phyloP scores from a whole-genome alignment of 2,888 invertebrate species.

The Brenthis hecate region DNA sequence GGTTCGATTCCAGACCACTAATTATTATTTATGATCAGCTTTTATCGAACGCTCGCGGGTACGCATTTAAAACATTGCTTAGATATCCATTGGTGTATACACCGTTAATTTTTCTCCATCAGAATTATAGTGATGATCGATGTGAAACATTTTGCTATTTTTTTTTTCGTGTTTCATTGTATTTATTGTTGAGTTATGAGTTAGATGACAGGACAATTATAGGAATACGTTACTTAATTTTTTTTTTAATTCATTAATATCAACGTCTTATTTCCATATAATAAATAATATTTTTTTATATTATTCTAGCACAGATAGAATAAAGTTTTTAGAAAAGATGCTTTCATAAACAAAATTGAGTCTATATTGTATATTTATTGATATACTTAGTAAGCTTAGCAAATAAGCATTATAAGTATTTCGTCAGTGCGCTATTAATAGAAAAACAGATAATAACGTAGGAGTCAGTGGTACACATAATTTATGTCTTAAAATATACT shows the following conservation, averaged over 20 bases:
- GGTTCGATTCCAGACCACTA: constrained; percentile 63
- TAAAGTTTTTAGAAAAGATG: no score
- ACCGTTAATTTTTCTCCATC: constrained; percentile 13
- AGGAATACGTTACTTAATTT: no score
- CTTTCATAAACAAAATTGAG: no score
- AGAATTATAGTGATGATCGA: constrained; percentile 8
- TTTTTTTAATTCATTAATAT: no score
- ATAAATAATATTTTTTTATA: no score
- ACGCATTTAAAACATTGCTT: constrained; percentile 43
- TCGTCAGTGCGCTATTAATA: neutral
- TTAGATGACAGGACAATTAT: no score
- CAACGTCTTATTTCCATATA: no score
- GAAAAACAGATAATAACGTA: neutral
- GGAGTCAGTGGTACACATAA: neutral
- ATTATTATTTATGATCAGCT: constrained; percentile 69
- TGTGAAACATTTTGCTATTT: constrained; percentile 2
- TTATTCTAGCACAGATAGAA: no score
- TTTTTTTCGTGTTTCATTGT: neutral
- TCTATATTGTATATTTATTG: neutral
- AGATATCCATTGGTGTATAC: constrained; percentile 6
- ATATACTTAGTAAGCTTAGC: neutral
- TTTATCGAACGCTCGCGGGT: constrained; percentile 55
- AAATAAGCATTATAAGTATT: neutral
- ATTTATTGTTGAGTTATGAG: no score
- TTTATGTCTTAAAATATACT: constrained; percentile 16